Evolutionary conservation across 2,113 vertebrate species (phyloP).

Genomic region (Ophthalmolycus amberensis): DNA sequence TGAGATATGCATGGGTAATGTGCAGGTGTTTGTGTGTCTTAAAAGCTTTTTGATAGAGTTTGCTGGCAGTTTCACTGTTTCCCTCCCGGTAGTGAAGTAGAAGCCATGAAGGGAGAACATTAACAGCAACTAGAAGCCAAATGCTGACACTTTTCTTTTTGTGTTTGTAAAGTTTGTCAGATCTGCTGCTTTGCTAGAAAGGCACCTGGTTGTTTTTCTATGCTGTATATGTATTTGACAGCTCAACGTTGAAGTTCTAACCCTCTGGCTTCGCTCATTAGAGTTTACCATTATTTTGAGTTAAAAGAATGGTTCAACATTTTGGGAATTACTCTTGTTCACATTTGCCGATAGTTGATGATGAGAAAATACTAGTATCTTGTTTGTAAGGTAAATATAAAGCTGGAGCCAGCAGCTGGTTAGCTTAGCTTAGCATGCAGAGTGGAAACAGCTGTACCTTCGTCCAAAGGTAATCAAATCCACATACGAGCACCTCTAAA

Average conservation of each 20-base stretch:
- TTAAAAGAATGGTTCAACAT: too few species aligned
- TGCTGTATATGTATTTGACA: background rate
- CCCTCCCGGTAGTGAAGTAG: conserved; percentile 4
- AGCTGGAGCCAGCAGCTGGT: too few species aligned
- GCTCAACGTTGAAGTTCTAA: background rate
- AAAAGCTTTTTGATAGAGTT: conserved; percentile 16
- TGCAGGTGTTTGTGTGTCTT: conserved; percentile 23
- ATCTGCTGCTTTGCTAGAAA: background rate
- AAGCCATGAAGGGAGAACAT: conserved; percentile 20
- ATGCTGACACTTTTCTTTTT: conserved; percentile 16
- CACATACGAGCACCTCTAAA: background rate
- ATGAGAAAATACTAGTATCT: too few species aligned
- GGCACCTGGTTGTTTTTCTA: background rate
- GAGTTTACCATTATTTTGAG: background rate
- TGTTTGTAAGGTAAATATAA: too few species aligned
- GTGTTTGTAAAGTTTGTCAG: conserved; percentile 29
- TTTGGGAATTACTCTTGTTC: too few species aligned
- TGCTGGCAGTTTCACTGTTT: conserved; percentile 13
- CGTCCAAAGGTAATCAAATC: background rate
- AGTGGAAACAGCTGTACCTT: background rate
- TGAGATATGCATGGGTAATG: background rate
- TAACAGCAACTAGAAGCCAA: conserved; percentile 37
- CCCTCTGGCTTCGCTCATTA: background rate
- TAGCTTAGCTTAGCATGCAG: background rate
- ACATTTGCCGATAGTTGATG: too few species aligned